Evolutionary conservation across 2,888 invertebrate species (phyloP).

Genomic region (Leptinotarsa rubiginosa): DNA sequence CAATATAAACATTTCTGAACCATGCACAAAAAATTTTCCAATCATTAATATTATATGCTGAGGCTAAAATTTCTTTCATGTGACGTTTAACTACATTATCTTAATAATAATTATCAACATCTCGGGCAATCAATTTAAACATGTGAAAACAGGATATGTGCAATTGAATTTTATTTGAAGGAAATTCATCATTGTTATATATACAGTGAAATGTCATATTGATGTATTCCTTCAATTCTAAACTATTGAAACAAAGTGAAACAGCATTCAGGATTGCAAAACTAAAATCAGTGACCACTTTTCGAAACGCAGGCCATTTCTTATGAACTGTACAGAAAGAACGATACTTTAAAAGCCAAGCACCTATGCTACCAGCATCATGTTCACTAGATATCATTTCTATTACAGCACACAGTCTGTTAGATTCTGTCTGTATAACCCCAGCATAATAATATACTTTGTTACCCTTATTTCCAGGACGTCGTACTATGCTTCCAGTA

Average conservation of each 20-base stretch:
- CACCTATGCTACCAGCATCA: slow-evolving; percentile 39
- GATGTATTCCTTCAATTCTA: slow-evolving; percentile 29
- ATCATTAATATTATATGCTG: neutral
- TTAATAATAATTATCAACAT: slow-evolving; percentile 18
- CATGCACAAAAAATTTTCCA: neutral
- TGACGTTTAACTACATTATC: neutral
- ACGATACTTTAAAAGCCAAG: slow-evolving; percentile 33
- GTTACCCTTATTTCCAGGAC: slow-evolving; percentile 30
- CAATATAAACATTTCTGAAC: slow-evolving; percentile 8
- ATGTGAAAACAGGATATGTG: slow-evolving; percentile 20
- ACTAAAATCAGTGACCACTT: slow-evolving; percentile 43
- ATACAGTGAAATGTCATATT: neutral
- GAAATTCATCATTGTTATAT: neutral
- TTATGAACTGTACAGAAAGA: slow-evolving; percentile 36
- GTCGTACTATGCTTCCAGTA: slow-evolving; percentile 41
- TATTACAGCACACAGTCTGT: slow-evolving; percentile 39
- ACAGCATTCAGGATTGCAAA: slow-evolving; percentile 42
- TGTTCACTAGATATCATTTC: slow-evolving; percentile 38
- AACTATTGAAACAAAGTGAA: slow-evolving; percentile 31
- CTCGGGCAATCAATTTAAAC: slow-evolving; percentile 28
- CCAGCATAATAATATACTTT: slow-evolving; percentile 41
- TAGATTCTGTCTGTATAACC: slow-evolving; percentile 28
- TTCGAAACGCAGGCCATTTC: slow-evolving; percentile 39
- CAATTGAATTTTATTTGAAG: neutral
- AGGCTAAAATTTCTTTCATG: slow-evolving; percentile 6